These are phyloP conservation scores for Okamejei kenojei DNA, from an alignment of 2,797 vertebrate genomes.

Conservation along the genomic window DNA sequence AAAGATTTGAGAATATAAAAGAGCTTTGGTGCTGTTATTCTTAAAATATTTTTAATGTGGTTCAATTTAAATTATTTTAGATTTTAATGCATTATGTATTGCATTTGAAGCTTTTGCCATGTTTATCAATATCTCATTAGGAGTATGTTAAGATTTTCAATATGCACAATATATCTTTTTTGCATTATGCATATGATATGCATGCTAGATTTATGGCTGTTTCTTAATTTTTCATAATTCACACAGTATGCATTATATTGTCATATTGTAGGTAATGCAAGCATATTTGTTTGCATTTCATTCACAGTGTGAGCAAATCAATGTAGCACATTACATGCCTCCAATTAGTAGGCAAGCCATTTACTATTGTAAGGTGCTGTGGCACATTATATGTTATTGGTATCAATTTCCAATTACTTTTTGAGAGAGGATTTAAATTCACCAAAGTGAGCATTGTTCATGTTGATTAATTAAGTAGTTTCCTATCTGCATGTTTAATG, in stretches of 20 bases:
- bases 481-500: not conserved
- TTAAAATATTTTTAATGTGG: not conserved
- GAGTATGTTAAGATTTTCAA: constrained; percentile 5
- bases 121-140: constrained; percentile 11
- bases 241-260: not conserved
- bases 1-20: not conserved
- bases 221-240: constrained; percentile 5
- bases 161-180: not conserved
- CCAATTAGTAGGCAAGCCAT: not conserved
- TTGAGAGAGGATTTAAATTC: not conserved
- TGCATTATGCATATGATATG: constrained; percentile 27
- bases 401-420: not conserved
- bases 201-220: constrained; percentile 8
- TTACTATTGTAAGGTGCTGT: not conserved
- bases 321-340: not conserved
- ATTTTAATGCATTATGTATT: constrained; percentile 26
- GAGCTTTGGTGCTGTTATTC: not conserved
- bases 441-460: not conserved
- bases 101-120: constrained; percentile 3
- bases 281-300: constrained; percentile 1
- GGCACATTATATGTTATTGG: not conserved
- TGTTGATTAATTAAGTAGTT: not conserved
- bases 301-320: not conserved
- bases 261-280: not conserved
- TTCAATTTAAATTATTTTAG: constrained; percentile 4